These are phyloP conservation scores for Branchellion lobata DNA, from an alignment of 2,888 invertebrate species.

Conservation along the genomic window DNA sequence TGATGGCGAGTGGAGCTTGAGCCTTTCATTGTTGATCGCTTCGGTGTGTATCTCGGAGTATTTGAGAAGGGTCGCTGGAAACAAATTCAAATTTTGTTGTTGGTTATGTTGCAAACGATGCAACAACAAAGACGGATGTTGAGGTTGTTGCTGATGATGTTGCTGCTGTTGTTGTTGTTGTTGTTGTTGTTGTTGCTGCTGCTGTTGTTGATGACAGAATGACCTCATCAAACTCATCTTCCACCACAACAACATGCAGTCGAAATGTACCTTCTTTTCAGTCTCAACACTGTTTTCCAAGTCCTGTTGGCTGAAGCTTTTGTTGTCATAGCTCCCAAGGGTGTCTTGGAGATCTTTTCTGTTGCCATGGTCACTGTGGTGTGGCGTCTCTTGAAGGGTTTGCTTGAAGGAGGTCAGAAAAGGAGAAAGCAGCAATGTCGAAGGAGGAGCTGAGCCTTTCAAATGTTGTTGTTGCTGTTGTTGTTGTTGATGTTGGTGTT, in stretches of 20 bases:
- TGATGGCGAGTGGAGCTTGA: background rate
- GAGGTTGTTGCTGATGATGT: too few relatives aligned
- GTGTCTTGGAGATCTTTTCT: background rate
- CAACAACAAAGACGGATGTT: background rate
- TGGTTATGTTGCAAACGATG: background rate
- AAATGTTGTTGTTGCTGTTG: background rate
- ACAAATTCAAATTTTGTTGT: background rate
- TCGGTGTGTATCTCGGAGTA: background rate
- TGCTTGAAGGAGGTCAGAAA: background rate
- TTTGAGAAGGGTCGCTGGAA: background rate
- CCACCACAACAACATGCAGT: background rate
- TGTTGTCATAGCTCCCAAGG: too few relatives aligned
- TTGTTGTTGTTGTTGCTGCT: too few relatives aligned
- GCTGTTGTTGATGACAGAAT: background rate
- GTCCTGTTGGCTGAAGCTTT: too few relatives aligned
- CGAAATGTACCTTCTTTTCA: background rate
- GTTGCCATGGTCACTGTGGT: background rate
- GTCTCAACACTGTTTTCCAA: background rate
- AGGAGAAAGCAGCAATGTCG: background rate
- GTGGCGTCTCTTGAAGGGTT: background rate
- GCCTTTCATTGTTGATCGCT: background rate
- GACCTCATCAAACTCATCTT: background rate
- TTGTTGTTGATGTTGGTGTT: background rate
- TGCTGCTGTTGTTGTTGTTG: too few relatives aligned
- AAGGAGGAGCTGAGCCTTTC: background rate